These are phyloP conservation scores for Phania funesta DNA, from an alignment of 2,888 invertebrate species.

Conservation along the genomic window DNA sequence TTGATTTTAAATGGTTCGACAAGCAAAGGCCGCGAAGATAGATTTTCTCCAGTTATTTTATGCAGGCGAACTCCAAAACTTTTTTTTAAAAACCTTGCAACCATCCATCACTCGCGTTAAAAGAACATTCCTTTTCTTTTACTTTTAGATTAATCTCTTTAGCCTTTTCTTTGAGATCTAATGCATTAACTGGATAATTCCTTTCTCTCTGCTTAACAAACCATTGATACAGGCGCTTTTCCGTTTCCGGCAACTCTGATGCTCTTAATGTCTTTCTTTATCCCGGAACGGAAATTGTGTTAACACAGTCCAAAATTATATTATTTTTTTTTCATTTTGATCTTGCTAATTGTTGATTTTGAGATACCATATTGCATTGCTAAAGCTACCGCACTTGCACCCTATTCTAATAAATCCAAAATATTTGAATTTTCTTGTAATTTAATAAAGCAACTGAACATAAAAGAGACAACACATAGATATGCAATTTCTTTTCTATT, in stretches of 20 bases:
- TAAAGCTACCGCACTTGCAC: constrained; percentile 26
- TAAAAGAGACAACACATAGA: background rate
- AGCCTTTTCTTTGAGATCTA: constrained; percentile 13
- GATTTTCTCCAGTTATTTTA: constrained; percentile 28
- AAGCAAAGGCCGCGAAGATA: constrained; percentile 7
- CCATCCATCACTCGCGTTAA: constrained; percentile 8
- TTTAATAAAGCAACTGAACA: constrained; percentile 1
- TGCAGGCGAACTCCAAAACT: constrained; percentile 12
- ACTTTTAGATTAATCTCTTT: constrained; percentile 21
- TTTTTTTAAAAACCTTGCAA: constrained; percentile 19
- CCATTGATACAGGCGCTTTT: background rate
- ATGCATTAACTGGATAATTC: constrained; percentile 1
- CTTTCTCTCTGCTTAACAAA: background rate
- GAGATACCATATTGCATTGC: constrained; percentile 17
- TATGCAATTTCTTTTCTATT: background rate
- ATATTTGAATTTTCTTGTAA: constrained; percentile 26
- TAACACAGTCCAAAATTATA: no score
- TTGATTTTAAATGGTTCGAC: constrained; percentile 31
- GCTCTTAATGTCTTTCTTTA: no score
- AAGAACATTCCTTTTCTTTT: background rate
- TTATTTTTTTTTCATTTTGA: no score
- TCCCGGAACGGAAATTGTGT: no score
- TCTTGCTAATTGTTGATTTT: no score
- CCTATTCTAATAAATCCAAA: constrained; percentile 27
- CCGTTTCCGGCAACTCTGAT: no score